Evolutionary conservation across 2,797 vertebrate genomes (phyloP).

Genomic region (Falco naumanni): DNA sequence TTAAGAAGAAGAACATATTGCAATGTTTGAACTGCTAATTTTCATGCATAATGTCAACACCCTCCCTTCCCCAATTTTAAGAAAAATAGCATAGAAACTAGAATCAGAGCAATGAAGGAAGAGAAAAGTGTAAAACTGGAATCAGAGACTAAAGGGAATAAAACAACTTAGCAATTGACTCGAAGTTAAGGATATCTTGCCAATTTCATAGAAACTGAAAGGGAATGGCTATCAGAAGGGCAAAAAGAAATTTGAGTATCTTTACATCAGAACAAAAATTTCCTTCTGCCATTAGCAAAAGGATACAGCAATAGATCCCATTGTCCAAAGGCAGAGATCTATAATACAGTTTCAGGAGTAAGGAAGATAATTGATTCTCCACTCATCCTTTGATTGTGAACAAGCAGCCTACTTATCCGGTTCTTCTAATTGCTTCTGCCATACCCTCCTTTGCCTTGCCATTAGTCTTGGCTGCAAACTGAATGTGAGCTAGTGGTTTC

Average conservation of each 20-base stretch:
- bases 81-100: not conserved
- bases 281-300: not conserved
- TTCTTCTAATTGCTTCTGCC: not conserved
- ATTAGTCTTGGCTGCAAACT: not conserved
- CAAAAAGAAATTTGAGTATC: not conserved
- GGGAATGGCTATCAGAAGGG: not conserved
- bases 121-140: not conserved
- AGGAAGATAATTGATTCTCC: not conserved
- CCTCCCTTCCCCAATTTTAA: not conserved
- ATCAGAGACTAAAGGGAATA: not conserved
- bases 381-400: not conserved
- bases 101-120: not conserved
- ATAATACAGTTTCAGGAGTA: not conserved
- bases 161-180: not conserved
- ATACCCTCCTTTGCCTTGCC: not conserved
- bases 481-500: conserved; percentile 5
- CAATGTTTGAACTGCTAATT: not conserved
- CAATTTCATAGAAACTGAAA: not conserved
- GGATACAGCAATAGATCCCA: not conserved
- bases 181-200: not conserved
- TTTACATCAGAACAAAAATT: not conserved
- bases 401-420: not conserved
- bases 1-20: not conserved
- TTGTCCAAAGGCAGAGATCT: not conserved
- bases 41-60: not conserved